phyloP scores from a whole-genome alignment of 2,888 invertebrate species.

The Deilephila porcellus region DNA sequence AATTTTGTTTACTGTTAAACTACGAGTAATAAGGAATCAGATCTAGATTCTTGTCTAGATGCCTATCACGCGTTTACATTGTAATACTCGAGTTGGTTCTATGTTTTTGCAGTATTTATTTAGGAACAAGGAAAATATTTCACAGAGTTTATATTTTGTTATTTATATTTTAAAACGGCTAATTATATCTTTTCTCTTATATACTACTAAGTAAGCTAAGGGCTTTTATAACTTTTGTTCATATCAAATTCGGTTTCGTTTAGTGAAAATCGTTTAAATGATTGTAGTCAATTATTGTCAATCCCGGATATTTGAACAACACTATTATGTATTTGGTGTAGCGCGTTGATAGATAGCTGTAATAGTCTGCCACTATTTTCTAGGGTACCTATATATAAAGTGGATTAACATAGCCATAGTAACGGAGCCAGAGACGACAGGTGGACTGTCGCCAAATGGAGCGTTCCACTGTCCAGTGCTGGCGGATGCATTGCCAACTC shows the following conservation, averaged over 20 bases:
- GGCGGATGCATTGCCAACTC: slow-evolving; percentile 11
- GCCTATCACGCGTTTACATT: not conserved
- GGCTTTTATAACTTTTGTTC: no score
- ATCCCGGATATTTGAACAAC: no score
- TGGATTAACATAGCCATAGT: slow-evolving; percentile 8
- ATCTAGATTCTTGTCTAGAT: not conserved
- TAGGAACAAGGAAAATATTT: no score
- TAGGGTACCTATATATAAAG: not conserved
- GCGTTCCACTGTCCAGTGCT: slow-evolving; percentile 17
- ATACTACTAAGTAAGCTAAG: no score
- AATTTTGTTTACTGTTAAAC: slow-evolving; percentile 12
- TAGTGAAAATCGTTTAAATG: no score
- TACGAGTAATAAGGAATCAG: slow-evolving; percentile 1
- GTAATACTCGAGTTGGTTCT: not conserved
- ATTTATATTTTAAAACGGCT: no score
- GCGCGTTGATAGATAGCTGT: not conserved
- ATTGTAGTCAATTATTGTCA: no score
- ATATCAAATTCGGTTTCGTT: no score
- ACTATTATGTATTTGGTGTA: not conserved
- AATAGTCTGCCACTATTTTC: not conserved
- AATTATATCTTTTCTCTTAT: no score
- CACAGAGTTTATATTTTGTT: no score
- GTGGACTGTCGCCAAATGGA: slow-evolving; percentile 6
- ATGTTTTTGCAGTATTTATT: no score
- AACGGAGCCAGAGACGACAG: not conserved